Evolutionary conservation across 30 jellyfish, hydroid and myxozoan species (phyloP).

Genomic region (Aurelia coerulea): DNA sequence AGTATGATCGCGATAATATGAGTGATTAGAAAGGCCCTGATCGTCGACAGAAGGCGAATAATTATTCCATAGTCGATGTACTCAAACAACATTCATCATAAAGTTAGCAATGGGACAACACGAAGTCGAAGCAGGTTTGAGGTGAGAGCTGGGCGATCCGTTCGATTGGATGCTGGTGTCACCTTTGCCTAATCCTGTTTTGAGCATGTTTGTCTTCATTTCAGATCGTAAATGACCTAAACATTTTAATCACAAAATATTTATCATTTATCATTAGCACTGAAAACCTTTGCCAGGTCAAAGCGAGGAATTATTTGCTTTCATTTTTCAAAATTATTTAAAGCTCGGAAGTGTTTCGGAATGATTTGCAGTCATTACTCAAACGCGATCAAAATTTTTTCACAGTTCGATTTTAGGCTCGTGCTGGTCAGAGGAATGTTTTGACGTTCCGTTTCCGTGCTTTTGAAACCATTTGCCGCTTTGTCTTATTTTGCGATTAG

Average conservation of each 20-base stretch:
- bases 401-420: not conserved
- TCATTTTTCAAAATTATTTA: too few relatives aligned
- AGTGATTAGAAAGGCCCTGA: not conserved
- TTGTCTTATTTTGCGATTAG: not conserved
- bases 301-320: too few relatives aligned
- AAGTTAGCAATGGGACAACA: slow-evolving; percentile 74
- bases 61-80: slow-evolving; percentile 62
- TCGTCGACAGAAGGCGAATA: slow-evolving; percentile 17
- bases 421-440: not conserved
- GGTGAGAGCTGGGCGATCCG: slow-evolving; percentile 21
- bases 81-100: slow-evolving; percentile 62
- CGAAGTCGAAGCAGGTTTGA: slow-evolving; percentile 75
- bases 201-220: slow-evolving; percentile 6
- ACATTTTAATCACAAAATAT: too few relatives aligned
- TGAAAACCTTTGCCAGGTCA: too few relatives aligned
- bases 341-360: too few relatives aligned
- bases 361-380: not conserved
- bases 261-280: too few relatives aligned
- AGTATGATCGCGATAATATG: slow-evolving; percentile 14
- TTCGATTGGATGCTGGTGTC: not conserved
- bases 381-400: not conserved
- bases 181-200: not conserved
- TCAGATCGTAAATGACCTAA: too few relatives aligned
- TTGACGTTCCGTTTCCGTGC: not conserved
- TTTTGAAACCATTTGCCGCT: not conserved